Conservation (phyloP, 1,140 invertebrate species). For the Helicoverpa armigera region DNA sequence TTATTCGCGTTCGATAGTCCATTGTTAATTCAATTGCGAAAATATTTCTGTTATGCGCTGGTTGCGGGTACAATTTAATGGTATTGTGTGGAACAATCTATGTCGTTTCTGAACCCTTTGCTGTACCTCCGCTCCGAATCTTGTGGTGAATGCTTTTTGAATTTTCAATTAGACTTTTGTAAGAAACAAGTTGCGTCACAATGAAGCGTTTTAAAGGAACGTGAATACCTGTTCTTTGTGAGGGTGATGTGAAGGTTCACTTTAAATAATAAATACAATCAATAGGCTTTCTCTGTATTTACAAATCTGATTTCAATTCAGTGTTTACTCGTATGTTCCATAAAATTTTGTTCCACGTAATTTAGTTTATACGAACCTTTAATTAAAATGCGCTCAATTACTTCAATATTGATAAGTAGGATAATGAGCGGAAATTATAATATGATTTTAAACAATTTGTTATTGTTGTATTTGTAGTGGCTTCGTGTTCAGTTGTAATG, state of each 20-base stretch:
- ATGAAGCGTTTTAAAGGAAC: no score
- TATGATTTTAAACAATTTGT: neutral
- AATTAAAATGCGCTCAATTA: neutral
- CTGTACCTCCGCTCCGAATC: neutral
- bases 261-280: no score
- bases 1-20: constrained; percentile 34
- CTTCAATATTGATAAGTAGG: neutral
- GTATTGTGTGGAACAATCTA: constrained; percentile 74
- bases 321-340: neutral
- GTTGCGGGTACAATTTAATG: constrained; percentile 67
- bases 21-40: constrained; percentile 69
- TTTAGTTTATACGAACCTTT: neutral
- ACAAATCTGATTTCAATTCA: neutral
- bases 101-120: constrained; percentile 61
- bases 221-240: no score
- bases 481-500: constrained; percentile 20
- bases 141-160: constrained; percentile 5
- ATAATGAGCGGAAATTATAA: neutral
- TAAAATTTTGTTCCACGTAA: neutral
- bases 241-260: no score
- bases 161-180: neutral
- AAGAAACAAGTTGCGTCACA: no score
- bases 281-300: neutral
- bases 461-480: constrained; percentile 5
- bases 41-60: constrained; percentile 73